Base-by-base conservation (phyloP, 2,888 invertebrate species). In the Pediacus dermestoides region DNA sequence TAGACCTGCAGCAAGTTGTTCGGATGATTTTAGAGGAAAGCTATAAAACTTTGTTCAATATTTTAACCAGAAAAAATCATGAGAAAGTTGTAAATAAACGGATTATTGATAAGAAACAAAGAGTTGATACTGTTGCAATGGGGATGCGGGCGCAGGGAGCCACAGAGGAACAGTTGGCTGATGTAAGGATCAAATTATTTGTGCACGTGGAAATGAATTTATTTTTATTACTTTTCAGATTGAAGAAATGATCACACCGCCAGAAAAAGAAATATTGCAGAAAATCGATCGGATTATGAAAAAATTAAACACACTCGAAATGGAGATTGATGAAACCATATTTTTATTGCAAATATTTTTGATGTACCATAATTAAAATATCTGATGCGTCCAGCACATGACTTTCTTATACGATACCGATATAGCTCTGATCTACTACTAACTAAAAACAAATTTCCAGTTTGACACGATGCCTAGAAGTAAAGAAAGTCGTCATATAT, bases 181-280 rank as follows among this genome's bases (percentile, higher is more conserved):
- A 93, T 70, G 87, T 89, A 60, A 66, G 71, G n/a, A n/a, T n/a
- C 63, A 9, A 16, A 26, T 4, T 16, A 10, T 30, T 7, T 11
- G 12, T 4, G 14, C 3, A 28, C 7, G 11, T 28, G 28, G 6
- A 18, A 7, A 7, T 18, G 21, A 18, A 18, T 18, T 28, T 28
- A 13, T 23, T 34, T 42, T 37, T 41, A 25, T 16, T 26, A 28
- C 44, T 52, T 70, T 72, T 26, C 65, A 85, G 85, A 83, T 89
- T 43, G 82, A 86, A 60, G 90, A 90, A 63, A 86, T 90, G 55
- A 78, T 93, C 39, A 89, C 92, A 0, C 89, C 89, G 0, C 86
- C 89, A 0, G 93, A 94, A 64, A 74, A 80, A 35, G 78, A 82
- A 39, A 78, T 88, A 15, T 72, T 93, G 0, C 77, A 79, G 31